phyloP scores from a whole-genome alignment of 2,797 vertebrate species.

The Falco concolor region DNA sequence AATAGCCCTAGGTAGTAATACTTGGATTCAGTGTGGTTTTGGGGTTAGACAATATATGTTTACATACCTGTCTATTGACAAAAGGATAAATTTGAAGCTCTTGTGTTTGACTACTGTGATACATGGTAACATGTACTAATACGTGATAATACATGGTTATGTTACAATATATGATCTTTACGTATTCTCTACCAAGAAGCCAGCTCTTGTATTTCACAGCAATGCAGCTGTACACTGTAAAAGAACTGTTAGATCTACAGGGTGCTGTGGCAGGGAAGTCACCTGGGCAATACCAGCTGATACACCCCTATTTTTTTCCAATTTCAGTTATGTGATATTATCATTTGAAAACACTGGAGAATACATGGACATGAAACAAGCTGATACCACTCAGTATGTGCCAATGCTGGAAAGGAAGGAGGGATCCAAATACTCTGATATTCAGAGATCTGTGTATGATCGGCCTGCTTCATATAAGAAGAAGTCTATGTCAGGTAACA shows the following conservation, averaged over 20 bases:
- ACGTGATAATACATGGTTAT: neutral
- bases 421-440: conserved; percentile 88
- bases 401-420: conserved; percentile 96
- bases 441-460: conserved; percentile 89
- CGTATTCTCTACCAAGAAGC: neutral
- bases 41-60: neutral
- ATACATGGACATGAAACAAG: conserved; percentile 99
- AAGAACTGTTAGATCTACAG: neutral
- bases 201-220: neutral
- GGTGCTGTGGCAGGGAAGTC: neutral
- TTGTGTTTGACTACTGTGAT: neutral
- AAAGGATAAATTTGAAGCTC: neutral
- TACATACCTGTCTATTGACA: neutral
- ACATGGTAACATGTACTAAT: neutral
- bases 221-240: neutral
- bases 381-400: conserved; percentile 92
- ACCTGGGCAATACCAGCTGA: neutral
- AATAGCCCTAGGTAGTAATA: neutral
- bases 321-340: conserved; percentile 92
- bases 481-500: conserved; percentile 80
- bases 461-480: conserved; percentile 88
- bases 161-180: neutral
- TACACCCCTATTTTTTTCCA: neutral
- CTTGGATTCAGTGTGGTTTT: neutral
- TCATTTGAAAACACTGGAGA: conserved; percentile 96